phyloP scores from a whole-genome alignment of 2,888 invertebrate genomes.

The Andrena trimmerana region DNA sequence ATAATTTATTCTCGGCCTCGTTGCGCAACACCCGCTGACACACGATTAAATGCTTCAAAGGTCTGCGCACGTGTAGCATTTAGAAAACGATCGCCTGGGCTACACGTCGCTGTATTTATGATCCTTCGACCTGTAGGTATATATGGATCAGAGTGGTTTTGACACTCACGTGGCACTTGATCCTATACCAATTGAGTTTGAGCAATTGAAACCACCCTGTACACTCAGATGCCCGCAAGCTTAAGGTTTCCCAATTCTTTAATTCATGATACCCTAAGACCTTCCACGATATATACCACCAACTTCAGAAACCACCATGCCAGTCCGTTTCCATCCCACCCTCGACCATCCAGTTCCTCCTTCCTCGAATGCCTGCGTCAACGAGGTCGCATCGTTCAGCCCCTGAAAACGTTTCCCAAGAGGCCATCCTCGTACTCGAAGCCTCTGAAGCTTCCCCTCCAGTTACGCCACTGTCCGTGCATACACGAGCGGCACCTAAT shows the following conservation, averaged over 20 bases:
- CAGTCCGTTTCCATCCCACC: background rate
- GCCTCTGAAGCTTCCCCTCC: conserved; percentile 21
- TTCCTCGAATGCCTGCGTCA: background rate
- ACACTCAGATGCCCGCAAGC: too few relatives aligned
- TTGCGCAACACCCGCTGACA: conserved; percentile 37
- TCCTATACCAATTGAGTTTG: too few relatives aligned
- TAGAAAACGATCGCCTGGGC: too few relatives aligned
- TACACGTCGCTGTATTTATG: background rate
- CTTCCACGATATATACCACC: too few relatives aligned
- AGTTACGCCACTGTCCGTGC: conserved; percentile 18
- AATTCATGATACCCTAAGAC: too few relatives aligned
- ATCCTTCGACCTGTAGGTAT: background rate
- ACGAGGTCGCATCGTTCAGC: conserved; percentile 22
- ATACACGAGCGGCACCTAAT: conserved; percentile 43
- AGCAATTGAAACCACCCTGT: too few relatives aligned
- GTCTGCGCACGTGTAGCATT: background rate
- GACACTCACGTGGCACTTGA: background rate
- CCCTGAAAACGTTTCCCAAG: conserved; percentile 43
- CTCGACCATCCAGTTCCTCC: background rate
- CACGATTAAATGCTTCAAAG: conserved; percentile 9
- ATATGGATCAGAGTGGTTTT: background rate
- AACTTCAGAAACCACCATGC: background rate
- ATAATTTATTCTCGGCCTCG: conserved; percentile 25
- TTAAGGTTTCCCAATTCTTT: too few relatives aligned
- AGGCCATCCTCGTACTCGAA: conserved; percentile 22